Evolutionary conservation across 2,888 invertebrate genomes (phyloP).

Genomic region (Meteorus cinctellus): DNA sequence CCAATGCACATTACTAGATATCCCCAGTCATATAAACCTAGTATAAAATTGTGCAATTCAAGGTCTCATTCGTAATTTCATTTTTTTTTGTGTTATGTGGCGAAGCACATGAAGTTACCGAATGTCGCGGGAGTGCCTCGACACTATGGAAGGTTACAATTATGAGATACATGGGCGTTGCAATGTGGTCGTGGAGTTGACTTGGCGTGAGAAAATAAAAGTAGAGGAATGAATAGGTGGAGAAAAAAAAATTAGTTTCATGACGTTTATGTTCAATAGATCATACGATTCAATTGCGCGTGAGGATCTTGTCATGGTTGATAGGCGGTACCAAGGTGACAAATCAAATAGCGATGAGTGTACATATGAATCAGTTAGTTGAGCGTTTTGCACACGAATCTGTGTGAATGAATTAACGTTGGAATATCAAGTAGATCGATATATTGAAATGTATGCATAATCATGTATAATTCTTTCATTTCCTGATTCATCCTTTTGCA

Average conservation of each 20-base stretch:
- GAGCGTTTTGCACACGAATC: neutral
- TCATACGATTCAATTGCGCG: constrained; percentile 11
- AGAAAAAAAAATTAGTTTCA: constrained; percentile 1
- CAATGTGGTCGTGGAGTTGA: neutral
- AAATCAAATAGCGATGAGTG: constrained; percentile 28
- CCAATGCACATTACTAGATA: constrained; percentile 34
- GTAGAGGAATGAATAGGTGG: neutral
- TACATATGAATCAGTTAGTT: constrained; percentile 18
- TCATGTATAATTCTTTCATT: neutral
- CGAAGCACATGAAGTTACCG: constrained; percentile 43
- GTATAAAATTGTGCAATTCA: constrained; percentile 64
- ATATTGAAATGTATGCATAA: neutral
- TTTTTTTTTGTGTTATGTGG: constrained; percentile 35
- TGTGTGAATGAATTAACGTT: constrained; percentile 2
- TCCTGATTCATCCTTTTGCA: too few relatives aligned
- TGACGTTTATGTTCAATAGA: constrained; percentile 19
- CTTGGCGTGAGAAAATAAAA: constrained; percentile 18
- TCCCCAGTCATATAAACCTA: constrained; percentile 26
- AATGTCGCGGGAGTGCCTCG: constrained; percentile 39
- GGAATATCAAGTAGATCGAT: too few relatives aligned
- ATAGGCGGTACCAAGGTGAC: constrained; percentile 42
- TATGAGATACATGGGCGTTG: constrained; percentile 2
- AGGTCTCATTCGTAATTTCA: constrained; percentile 59
- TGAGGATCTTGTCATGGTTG: constrained; percentile 43
- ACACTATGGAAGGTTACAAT: constrained; percentile 21